Percentiles rank a stretch among this genome's conserved stretches.
These are phyloP conservation scores for Alsophila aescularia DNA, from an alignment of 2,888 invertebrate species.

Conservation along the genomic window DNA sequence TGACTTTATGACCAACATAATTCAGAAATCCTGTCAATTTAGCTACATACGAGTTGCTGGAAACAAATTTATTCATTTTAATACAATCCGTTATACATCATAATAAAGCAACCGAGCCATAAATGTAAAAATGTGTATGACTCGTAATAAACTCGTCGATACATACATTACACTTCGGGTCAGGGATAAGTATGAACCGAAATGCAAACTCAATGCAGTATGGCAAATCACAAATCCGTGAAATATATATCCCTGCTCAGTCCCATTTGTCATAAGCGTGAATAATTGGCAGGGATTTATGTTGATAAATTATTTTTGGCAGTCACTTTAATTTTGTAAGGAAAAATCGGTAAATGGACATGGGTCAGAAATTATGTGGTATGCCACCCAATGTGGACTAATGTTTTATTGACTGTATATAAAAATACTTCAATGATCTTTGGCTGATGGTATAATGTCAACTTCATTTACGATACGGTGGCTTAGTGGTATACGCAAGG, in stretches of 20 bases:
- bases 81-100: slow-evolving; percentile 4
- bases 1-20: too few species aligned
- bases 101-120: slow-evolving; percentile 14
- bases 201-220: slow-evolving; percentile 24
- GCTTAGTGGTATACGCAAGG: too few species aligned
- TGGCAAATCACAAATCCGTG: slow-evolving; percentile 71
- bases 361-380: slow-evolving; percentile 32
- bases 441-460: too few species aligned
- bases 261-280: slow-evolving; percentile 73
- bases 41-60: slow-evolving; percentile 6
- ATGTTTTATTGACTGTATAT: too few species aligned
- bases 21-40: too few species aligned
- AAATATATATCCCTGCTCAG: slow-evolving; percentile 57
- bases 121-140: slow-evolving; percentile 12
- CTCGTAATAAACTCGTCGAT: slow-evolving; percentile 37
- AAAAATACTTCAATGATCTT: too few species aligned
- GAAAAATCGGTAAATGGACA: slow-evolving; percentile 24
- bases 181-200: slow-evolving; percentile 32
- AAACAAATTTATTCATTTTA: slow-evolving; percentile 10
- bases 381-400: slow-evolving; percentile 28
- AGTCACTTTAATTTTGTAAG: slow-evolving; percentile 33
- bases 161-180: slow-evolving; percentile 31
- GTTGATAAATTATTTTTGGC: slow-evolving; percentile 72
- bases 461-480: too few species aligned
- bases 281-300: slow-evolving; percentile 57